Evolutionary conservation across 2,113 vertebrate genomes (phyloP), one percentile per base, ranked within the genome.

Genomic region (Rhea americana): DNA sequence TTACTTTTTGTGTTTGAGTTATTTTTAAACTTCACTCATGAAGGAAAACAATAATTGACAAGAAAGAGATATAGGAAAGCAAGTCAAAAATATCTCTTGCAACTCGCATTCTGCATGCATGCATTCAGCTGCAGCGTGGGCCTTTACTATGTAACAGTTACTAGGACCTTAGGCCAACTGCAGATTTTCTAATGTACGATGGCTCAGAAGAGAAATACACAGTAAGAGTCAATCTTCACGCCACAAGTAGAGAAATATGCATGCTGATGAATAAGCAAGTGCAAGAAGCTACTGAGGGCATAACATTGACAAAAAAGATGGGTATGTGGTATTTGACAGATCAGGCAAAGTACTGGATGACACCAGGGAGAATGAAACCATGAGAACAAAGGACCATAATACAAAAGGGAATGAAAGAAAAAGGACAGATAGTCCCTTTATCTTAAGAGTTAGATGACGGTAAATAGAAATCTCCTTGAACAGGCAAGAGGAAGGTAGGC

Each of bases 351-450:
- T 56, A 75, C 43, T 0, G 13, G 1, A 93, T 72, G 51, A 63
- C 63, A 51, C 1, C 5, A 24, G 43, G 67, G 56, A 93, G 85
- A 71, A 74, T 50, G 70, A 93, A 85, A 77, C 56, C 51, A 39
- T 2, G 30, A 93, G 74, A 90, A 90, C 85, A 93, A 94, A 90
- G 85, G 70, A 72, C 61, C 1, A 2, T 81, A 94, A 88, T 82
- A 88, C 91, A 63, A 76, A 85, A 84, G 90, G 93, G 87, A 88
- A 58, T n/a, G 56, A 95, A 93, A 80, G 76, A 93, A 77, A 84
- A 95, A 78, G 91, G 96, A 93, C 80, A 96, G 96, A 96, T 93
- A 93, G 92, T 95, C 82, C 39, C 93, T 71, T 96, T 87, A 93
- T 94, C 93, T 91, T 85, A 77, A 13, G 91, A 94, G 94, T 94